Evolutionary conservation across 2,797 vertebrate genomes (phyloP).

Genomic region (Danio jaintianensis): DNA sequence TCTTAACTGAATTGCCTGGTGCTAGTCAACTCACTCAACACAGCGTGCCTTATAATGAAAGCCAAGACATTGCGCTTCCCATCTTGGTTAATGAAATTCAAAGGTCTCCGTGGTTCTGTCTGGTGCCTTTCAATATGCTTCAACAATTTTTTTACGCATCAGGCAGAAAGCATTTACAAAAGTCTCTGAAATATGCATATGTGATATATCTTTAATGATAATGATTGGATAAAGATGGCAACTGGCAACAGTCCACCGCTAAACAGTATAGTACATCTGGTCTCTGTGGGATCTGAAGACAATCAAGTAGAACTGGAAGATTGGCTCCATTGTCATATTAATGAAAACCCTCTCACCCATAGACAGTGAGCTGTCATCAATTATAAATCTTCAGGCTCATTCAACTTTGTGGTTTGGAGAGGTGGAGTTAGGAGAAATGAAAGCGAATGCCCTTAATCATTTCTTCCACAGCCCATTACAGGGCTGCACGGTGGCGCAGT

Average conservation of each 20-base stretch:
- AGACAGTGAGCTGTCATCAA: conserved; percentile 61
- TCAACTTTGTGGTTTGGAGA: conserved; percentile 52
- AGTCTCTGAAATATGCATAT: conserved; percentile 50
- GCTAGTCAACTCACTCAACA: conserved; percentile 28
- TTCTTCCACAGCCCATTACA: conserved; percentile 53
- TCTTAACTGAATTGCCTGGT: conserved; percentile 37
- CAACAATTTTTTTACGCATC: conserved; percentile 16
- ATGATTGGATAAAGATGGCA: conserved; percentile 51
- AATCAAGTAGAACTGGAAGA: conserved; percentile 60
- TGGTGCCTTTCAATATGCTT: conserved; percentile 11
- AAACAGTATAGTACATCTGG: conserved; percentile 29
- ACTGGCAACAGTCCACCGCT: conserved; percentile 27
- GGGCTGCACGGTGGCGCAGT: too few species aligned
- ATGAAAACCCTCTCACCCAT: conserved; percentile 64
- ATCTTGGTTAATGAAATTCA: conserved; percentile 35
- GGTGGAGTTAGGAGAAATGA: conserved; percentile 43
- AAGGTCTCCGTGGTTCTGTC: conserved; percentile 21
- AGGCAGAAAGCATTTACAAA: conserved; percentile 37
- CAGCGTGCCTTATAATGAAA: conserved; percentile 35
- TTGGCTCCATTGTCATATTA: conserved; percentile 65
- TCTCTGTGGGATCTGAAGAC: conserved; percentile 58
- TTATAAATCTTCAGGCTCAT: conserved; percentile 55
- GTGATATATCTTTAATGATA: conserved; percentile 54
- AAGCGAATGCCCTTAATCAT: conserved; percentile 46
- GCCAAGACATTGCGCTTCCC: conserved; percentile 29